Conservation (phyloP, 2,888 invertebrate species). For the Sinelater perroti region DNA sequence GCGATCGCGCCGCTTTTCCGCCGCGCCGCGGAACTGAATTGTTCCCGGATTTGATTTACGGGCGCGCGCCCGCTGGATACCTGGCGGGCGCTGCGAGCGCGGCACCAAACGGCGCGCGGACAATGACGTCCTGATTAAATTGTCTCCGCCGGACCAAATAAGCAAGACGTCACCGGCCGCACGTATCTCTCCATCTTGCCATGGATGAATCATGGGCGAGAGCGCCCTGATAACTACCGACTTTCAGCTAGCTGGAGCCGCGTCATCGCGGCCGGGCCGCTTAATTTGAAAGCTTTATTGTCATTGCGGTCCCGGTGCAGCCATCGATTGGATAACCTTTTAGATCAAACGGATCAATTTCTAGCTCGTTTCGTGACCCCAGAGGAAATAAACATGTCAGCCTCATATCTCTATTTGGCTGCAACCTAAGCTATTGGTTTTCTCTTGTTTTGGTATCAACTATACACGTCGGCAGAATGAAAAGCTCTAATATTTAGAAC, state of each 20-base stretch:
- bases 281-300: conserved; percentile 34
- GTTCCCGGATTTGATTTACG: neutral
- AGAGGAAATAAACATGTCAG: no score
- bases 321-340: conserved; percentile 7
- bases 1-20: neutral
- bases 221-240: conserved; percentile 11
- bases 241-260: conserved; percentile 6
- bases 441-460: no score
- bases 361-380: no score
- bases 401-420: no score
- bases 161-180: conserved; percentile 9
- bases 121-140: conserved; percentile 16
- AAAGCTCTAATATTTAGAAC: no score
- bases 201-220: conserved; percentile 24
- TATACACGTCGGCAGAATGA: no score
- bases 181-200: conserved; percentile 19
- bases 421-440: no score
- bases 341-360: neutral
- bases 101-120: neutral
- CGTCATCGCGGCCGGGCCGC: conserved; percentile 20
- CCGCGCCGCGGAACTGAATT: neutral
- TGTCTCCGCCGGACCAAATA: conserved; percentile 22
- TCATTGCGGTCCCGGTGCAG: conserved; percentile 7
- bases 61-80: neutral
- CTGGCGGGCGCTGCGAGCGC: neutral